Evolutionary conservation across 2,113 vertebrate species (phyloP).

Genomic region (Leptosomus discolor): DNA sequence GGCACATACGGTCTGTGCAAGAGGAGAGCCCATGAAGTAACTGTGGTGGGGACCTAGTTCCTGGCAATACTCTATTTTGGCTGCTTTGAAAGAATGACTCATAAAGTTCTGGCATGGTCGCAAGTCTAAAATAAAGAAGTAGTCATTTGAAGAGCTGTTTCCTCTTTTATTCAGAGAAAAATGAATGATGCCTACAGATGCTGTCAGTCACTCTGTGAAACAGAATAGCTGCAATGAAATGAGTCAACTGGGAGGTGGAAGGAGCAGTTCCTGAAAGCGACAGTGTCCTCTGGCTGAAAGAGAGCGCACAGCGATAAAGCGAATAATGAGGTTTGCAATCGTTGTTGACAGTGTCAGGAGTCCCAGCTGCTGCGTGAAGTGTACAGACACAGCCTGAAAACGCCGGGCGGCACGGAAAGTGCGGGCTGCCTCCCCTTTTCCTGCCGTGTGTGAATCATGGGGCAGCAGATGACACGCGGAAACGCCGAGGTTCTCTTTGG

Average conservation of each 20-base stretch:
- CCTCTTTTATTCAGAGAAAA: background rate
- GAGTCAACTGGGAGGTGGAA: background rate
- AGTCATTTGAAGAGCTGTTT: background rate
- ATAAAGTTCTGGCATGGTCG: fast-evolving
- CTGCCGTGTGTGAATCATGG: background rate
- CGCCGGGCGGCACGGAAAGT: fast-evolving
- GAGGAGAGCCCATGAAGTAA: background rate
- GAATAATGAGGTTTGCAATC: background rate
- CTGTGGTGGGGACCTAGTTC: background rate
- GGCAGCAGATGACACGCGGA: background rate
- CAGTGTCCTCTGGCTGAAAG: background rate
- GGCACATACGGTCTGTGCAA: fast-evolving
- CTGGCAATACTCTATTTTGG: background rate
- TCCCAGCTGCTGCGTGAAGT: background rate
- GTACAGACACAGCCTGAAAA: background rate
- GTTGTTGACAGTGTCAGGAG: background rate
- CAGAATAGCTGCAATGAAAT: background rate
- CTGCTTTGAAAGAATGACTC: conserved; percentile 8
- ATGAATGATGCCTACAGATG: background rate
- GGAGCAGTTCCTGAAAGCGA: background rate
- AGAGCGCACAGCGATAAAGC: background rate
- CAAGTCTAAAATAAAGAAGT: background rate
- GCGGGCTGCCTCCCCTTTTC: background rate
- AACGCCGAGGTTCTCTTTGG: background rate
- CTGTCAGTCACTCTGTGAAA: background rate